Base-by-base conservation (phyloP, 23 tunicate species). In the Botrylloides violaceus region DNA sequence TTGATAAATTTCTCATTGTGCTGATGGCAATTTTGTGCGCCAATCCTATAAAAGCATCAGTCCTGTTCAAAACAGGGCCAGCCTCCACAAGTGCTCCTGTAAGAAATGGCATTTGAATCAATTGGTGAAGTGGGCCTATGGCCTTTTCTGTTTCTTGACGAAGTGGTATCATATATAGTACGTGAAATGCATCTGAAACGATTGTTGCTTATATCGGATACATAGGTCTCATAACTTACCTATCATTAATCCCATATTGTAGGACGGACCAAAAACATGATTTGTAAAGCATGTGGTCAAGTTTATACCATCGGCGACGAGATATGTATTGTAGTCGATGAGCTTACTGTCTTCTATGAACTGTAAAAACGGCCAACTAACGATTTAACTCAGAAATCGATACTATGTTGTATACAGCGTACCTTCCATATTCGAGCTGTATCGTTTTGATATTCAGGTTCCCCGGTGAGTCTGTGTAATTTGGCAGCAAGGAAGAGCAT, bases 181-280 rank as follows among this genome's bases (percentile, higher is more conserved):
- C 20, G 58, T 19, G 58, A 49, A n/a, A 19, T n/a, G 1, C 21
- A 0, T 49, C 20, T 49, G 20, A 19, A 1, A 49, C 21, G 21
- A 21, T 49, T 49, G 58, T 49, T 49, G 20, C 58, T n/a, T 49
- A 19, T 19, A 1, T 0, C 21, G 21, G 21, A 19, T 19, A 49
- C 33, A 29, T n/a, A 20, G n/a, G n/a, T n/a, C n/a, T n/a, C n/a
- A 47, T 22, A 1, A 34, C 81, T 49, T 68, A 87, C 95, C 76
- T 56, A 87, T 80, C 95, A 87, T 87, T 26, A 87, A 59, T 22
- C 95, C 95, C 86, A 80, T 76, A 58, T 87, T 87, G 82, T 87
- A 87, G 18, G 86, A 81, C 0, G 95, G 95, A 32, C 95, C 95
- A 80, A 38, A 87, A 19, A 60, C 53, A 18, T 71, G 36, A 39